Conservation (phyloP, 2,113 vertebrate species). For the Kryptolebias marmoratus region DNA sequence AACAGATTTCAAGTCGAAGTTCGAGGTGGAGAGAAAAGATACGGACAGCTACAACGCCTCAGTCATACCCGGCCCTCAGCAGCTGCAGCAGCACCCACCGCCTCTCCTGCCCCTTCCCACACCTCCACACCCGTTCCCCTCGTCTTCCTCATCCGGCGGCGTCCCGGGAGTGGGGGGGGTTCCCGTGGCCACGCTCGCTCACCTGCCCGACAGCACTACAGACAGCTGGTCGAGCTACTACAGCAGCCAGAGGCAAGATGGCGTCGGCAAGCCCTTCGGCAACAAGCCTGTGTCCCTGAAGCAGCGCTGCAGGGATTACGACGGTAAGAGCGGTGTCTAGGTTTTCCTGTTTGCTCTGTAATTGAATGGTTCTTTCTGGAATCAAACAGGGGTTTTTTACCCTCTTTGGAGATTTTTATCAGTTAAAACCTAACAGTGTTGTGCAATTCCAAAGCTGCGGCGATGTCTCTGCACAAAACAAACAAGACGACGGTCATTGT, state of each 20-base stretch:
- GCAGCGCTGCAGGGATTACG: constrained; percentile 96
- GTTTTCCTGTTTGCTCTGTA: not conserved
- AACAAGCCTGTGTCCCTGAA: constrained; percentile 86
- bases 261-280: constrained; percentile 83
- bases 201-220: constrained; percentile 93
- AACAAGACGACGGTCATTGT: not conserved
- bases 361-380: not conserved
- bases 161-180: constrained; percentile 84
- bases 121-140: constrained; percentile 76
- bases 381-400: not conserved
- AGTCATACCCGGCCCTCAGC: constrained; percentile 73
- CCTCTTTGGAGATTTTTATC: too few relatives aligned
- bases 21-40: constrained; percentile 86
- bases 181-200: constrained; percentile 87
- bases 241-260: constrained; percentile 85
- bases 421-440: too few relatives aligned
- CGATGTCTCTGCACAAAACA: too few relatives aligned
- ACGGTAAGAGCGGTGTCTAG: constrained; percentile 81
- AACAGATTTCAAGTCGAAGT: constrained; percentile 82
- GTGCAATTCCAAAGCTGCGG: too few relatives aligned
- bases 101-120: constrained; percentile 73
- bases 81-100: constrained; percentile 56
- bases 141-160: constrained; percentile 74
- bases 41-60: constrained; percentile 85
- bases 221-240: constrained; percentile 97